Evolutionary conservation across 2,797 vertebrate genomes (phyloP).

Genomic region (Pelodytes ibericus): DNA sequence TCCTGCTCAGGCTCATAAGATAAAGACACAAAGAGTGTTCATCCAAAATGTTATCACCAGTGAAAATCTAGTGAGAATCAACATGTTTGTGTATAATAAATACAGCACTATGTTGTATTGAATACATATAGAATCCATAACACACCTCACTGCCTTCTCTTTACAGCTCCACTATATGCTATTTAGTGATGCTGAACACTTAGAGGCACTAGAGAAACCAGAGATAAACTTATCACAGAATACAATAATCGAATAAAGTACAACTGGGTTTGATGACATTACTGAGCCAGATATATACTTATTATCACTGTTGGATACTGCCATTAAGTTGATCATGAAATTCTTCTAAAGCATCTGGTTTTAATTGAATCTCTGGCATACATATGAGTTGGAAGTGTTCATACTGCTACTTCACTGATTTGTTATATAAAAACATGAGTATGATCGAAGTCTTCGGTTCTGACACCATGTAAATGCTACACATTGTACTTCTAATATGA

Average conservation of each 20-base stretch:
- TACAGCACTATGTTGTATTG: too few relatives aligned
- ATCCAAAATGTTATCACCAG: too few relatives aligned
- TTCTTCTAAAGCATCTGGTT: constrained; percentile 46
- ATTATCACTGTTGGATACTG: constrained; percentile 47
- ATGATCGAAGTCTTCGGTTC: constrained; percentile 21
- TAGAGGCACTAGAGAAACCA: constrained; percentile 29
- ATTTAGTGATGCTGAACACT: constrained; percentile 8
- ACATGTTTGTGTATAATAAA: too few relatives aligned
- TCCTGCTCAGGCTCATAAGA: too few relatives aligned
- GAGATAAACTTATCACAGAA: constrained; percentile 14
- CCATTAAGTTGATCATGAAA: constrained; percentile 47
- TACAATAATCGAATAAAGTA: constrained; percentile 14
- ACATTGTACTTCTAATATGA: too few relatives aligned
- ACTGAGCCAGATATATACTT: constrained; percentile 35
- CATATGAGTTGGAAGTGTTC: constrained; percentile 46
- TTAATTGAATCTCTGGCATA: constrained; percentile 53
- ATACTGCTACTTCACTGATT: constrained; percentile 47
- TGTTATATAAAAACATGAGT: constrained; percentile 36
- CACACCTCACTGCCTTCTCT: constrained; percentile 4
- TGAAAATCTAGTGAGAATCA: too few relatives aligned
- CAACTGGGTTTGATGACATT: constrained; percentile 29
- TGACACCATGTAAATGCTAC: constrained; percentile 21
- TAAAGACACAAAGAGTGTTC: too few relatives aligned
- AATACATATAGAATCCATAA: too few relatives aligned
- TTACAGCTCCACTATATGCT: constrained; percentile 25